A percentile compares a stretch with the other conserved stretches of the same genome.
These are phyloP conservation scores for Maconellicoccus hirsutus DNA, from an alignment of 1,140 invertebrate genomes.

Conservation along the genomic window DNA sequence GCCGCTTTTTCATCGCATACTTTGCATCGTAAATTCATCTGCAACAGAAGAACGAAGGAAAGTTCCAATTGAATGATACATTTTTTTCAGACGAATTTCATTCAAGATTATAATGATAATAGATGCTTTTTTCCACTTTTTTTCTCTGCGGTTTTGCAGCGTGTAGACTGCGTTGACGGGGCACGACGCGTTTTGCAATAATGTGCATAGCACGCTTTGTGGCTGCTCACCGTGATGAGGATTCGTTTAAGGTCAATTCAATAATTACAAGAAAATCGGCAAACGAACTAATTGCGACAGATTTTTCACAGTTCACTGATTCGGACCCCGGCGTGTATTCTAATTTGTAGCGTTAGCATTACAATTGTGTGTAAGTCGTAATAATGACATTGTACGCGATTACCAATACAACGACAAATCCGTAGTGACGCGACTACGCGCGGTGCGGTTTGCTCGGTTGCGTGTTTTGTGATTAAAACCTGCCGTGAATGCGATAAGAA, in stretches of 20 bases:
- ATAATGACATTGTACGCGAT: conserved; percentile 3
- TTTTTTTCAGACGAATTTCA: too few relatives aligned
- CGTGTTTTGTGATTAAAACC: too few relatives aligned
- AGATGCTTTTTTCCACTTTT: too few relatives aligned
- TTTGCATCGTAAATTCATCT: conserved; percentile 72
- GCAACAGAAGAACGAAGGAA: too few relatives aligned
- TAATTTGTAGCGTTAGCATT: conserved; percentile 2
- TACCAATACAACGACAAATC: too few relatives aligned
- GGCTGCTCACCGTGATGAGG: background rate
- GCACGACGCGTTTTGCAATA: background rate
- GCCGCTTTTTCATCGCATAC: conserved; percentile 76
- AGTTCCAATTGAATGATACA: too few relatives aligned
- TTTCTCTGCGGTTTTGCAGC: too few relatives aligned
- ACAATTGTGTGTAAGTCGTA: background rate
- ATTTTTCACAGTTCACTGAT: conserved; percentile 16
- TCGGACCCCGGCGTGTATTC: background rate
- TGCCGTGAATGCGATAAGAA: too few relatives aligned
- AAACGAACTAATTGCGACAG: conserved; percentile 18
- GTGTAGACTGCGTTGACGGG: background rate
- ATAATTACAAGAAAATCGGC: conserved; percentile 20
- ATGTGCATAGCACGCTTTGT: background rate
- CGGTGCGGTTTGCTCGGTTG: too few relatives aligned
- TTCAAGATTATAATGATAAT: too few relatives aligned
- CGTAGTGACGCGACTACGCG: too few relatives aligned
- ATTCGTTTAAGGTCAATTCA: conserved; percentile 13